Percentiles rank a stretch among this genome's conserved stretches.
These are phyloP conservation scores for Aleiodes alternator DNA, from an alignment of 2,888 invertebrate genomes.

Conservation along the genomic window DNA sequence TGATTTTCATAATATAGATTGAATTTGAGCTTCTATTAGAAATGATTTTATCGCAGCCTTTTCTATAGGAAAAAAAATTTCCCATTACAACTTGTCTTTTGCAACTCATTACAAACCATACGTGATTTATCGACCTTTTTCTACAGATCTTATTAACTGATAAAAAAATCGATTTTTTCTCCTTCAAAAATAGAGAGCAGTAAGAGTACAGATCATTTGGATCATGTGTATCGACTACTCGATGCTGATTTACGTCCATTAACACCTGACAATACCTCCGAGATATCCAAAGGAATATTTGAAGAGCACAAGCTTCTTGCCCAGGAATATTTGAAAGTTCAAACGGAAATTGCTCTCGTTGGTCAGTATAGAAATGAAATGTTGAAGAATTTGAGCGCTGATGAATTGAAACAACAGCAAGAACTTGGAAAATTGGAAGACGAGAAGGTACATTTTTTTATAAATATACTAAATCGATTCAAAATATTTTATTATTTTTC, in stretches of 20 bases:
- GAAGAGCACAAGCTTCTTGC: conserved; percentile 92
- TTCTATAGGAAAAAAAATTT: no score
- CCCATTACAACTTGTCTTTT: no score
- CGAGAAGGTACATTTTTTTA: conserved; percentile 79
- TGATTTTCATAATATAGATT: no score
- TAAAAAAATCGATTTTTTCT: background rate
- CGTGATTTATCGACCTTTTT: background rate
- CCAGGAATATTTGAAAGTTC: conserved; percentile 91
- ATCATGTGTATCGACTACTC: conserved; percentile 85
- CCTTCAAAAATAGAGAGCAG: conserved; percentile 62
- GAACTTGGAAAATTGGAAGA: conserved; percentile 82
- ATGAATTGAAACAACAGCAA: conserved; percentile 79
- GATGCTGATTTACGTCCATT: conserved; percentile 90
- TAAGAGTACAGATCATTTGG: conserved; percentile 74
- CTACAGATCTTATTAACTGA: no score
- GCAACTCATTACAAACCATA: no score
- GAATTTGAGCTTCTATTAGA: no score
- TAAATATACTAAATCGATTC: background rate
- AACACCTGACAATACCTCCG: conserved; percentile 86
- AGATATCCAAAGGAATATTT: conserved; percentile 89
- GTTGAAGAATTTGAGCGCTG: conserved; percentile 77
- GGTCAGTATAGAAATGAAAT: conserved; percentile 87
- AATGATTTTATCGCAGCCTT: no score
- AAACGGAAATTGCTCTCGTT: conserved; percentile 89
- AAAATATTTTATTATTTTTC: conserved; percentile 46